phyloP scores from a whole-genome alignment of 2,888 invertebrate genomes.

The Nomada fucata region DNA sequence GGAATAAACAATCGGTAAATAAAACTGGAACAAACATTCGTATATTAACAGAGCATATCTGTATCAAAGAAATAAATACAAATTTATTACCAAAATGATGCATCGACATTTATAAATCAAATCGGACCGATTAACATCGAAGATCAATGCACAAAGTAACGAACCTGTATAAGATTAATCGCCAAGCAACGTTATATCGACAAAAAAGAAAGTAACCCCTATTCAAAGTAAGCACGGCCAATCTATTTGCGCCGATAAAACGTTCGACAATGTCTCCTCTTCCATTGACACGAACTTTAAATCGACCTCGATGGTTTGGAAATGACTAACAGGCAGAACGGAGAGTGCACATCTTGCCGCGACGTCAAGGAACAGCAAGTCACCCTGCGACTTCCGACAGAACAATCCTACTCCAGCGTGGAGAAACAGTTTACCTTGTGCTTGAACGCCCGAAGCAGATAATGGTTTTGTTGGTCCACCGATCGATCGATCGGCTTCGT shows the following conservation, averaged over 20 bases:
- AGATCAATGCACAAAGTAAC: too few species aligned
- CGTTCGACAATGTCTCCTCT: slow-evolving; percentile 32
- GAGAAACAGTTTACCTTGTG: slow-evolving; percentile 71
- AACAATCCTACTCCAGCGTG: slow-evolving; percentile 61
- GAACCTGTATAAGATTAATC: too few species aligned
- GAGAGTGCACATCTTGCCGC: slow-evolving; percentile 51
- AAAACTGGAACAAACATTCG: too few species aligned
- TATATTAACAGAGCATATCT: too few species aligned
- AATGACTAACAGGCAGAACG: slow-evolving; percentile 62
- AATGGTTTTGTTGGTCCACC: slow-evolving; percentile 76
- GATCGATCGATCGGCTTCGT: slow-evolving; percentile 69
- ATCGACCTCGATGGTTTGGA: slow-evolving; percentile 66
- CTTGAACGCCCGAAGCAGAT: slow-evolving; percentile 74
- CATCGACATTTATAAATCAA: too few species aligned
- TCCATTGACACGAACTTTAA: slow-evolving; percentile 55
- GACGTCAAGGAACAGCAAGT: slow-evolving; percentile 43
- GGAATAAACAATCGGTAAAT: too few species aligned
- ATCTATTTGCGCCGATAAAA: neutral
- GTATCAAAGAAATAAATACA: too few species aligned
- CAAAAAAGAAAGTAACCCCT: neutral
- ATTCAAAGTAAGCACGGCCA: neutral
- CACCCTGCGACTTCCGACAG: slow-evolving; percentile 68
- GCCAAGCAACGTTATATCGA: too few species aligned
- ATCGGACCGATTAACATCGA: too few species aligned
- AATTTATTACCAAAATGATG: too few species aligned